Evolutionary conservation across 2,888 invertebrate species (phyloP).

Genomic region (Onchidella celtica): DNA sequence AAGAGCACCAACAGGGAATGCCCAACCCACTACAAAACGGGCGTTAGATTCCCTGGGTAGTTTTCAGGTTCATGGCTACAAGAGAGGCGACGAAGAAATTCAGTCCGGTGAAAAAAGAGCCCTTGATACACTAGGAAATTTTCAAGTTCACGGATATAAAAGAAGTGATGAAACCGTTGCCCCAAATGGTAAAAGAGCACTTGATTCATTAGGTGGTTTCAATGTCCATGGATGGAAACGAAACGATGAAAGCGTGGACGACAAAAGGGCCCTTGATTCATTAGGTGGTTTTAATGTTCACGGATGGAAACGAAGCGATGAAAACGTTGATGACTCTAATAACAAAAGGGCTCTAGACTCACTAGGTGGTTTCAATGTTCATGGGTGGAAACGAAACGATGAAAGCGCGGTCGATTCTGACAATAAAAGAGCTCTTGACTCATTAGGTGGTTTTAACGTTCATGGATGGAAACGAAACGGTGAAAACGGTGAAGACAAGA

Average conservation of each 20-base stretch:
- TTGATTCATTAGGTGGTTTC: conserved; percentile 46
- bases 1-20: neutral
- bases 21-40: neutral
- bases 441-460: conserved; percentile 44
- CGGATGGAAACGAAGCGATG: conserved; percentile 41
- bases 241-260: neutral
- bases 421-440: conserved; percentile 32
- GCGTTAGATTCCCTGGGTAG: conserved; percentile 12
- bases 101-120: conserved; percentile 23
- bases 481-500: conserved; percentile 29
- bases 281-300: conserved; percentile 47
- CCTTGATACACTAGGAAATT: conserved; percentile 37
- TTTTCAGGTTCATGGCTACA: conserved; percentile 20
- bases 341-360: conserved; percentile 41
- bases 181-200: conserved; percentile 1
- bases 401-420: conserved; percentile 30
- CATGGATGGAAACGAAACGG: conserved; percentile 43
- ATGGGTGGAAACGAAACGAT: conserved; percentile 38
- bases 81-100: neutral
- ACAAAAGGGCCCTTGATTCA: conserved; percentile 35
- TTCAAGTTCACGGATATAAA: conserved; percentile 41
- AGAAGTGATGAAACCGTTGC: conserved; percentile 3
- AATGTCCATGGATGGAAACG: conserved; percentile 47
- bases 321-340: no score
- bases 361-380: conserved; percentile 32